Evolutionary conservation across 2,113 vertebrate species (phyloP).

Genomic region (Mustelus asterias): DNA sequence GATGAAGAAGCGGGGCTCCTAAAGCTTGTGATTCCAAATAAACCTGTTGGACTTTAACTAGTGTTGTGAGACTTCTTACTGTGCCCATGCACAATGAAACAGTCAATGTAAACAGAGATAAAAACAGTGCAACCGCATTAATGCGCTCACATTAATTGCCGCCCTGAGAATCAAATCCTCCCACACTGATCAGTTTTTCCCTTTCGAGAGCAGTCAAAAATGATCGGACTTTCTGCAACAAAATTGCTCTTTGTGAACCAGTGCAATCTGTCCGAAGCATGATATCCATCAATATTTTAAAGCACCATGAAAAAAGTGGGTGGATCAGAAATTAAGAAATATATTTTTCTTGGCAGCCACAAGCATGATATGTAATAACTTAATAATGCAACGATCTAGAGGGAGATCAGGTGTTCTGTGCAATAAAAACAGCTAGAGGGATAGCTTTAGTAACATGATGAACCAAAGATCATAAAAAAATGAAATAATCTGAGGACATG

Average conservation of each 20-base stretch:
- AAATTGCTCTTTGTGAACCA: neutral
- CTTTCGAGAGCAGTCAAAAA: neutral
- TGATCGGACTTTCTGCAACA: neutral
- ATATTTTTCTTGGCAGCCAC: constrained; percentile 28
- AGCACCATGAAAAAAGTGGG: constrained; percentile 20
- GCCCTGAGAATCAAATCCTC: neutral
- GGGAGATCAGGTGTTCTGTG: constrained; percentile 35
- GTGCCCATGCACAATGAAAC: neutral
- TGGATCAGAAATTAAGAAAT: constrained; percentile 35
- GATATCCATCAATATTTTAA: constrained; percentile 34
- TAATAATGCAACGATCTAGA: constrained; percentile 25
- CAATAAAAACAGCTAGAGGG: constrained; percentile 35
- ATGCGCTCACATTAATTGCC: too few relatives aligned
- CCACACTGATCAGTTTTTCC: neutral
- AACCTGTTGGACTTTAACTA: too few relatives aligned
- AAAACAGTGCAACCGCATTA: neutral
- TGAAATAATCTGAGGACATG: neutral
- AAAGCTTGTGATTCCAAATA: too few relatives aligned
- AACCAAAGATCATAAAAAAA: neutral
- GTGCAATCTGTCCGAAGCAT: neutral
- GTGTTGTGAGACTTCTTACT: too few relatives aligned
- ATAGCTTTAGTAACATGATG: constrained; percentile 11
- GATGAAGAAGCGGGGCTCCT: too few relatives aligned
- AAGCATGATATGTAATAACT: constrained; percentile 32
- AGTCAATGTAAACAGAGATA: neutral